A percentile compares a stretch with the other conserved stretches of the same genome.
phyloP scores from a whole-genome alignment of 2,888 invertebrate genomes.

The Protophormia terraenovae region DNA sequence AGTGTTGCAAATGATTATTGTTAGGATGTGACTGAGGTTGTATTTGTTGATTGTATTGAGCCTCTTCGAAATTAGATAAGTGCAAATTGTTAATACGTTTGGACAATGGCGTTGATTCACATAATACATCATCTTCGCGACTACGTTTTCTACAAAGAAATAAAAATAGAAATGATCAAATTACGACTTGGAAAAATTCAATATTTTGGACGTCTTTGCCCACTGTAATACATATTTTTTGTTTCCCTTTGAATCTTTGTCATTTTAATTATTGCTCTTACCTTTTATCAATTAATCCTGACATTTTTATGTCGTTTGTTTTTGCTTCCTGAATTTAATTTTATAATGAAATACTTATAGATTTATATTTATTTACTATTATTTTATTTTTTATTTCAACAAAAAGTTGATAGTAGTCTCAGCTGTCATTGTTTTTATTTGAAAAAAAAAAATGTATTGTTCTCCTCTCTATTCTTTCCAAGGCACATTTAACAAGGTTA shows the following conservation, averaged over 20 bases:
- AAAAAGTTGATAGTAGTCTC: constrained; percentile 4
- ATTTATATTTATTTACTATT: background rate
- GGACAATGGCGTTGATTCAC: constrained; percentile 91
- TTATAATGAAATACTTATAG: background rate
- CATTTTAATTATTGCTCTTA: constrained; percentile 56
- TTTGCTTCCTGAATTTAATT: background rate
- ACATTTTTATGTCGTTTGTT: constrained; percentile 72
- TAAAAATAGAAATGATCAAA: constrained; percentile 36
- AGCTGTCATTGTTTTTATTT: constrained; percentile 66
- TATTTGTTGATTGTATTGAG: constrained; percentile 73
- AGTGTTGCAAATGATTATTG: constrained; percentile 66
- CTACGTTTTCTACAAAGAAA: constrained; percentile 86
- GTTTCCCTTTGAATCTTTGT: background rate
- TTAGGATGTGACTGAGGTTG: constrained; percentile 63
- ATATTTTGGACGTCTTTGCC: background rate
- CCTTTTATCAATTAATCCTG: constrained; percentile 76
- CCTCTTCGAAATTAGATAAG: constrained; percentile 82
- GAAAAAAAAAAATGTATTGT: constrained; percentile 15
- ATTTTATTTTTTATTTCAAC: constrained; percentile 1
- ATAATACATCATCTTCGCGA: constrained; percentile 87
- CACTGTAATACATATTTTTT: constrained; percentile 31
- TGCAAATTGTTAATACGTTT: constrained; percentile 95
- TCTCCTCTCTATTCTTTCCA: background rate
- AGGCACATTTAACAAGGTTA: too few relatives aligned
- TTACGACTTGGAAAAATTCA: constrained; percentile 24